Conservation (phyloP, 1,140 invertebrate species). For the Lasioglossum albipes region DNA sequence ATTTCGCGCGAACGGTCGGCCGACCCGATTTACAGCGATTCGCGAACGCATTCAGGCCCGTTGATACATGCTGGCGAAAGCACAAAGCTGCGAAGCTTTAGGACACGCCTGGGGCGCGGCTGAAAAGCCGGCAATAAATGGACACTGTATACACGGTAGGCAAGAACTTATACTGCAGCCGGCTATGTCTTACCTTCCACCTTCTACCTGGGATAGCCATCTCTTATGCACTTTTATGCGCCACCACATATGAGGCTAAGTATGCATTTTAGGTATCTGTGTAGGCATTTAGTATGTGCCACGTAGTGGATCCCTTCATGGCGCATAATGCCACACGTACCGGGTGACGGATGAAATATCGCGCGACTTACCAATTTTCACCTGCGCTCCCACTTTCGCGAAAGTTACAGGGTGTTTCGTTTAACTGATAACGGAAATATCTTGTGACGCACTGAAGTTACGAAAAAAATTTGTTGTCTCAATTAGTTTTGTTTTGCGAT, state of each 20-base stretch:
- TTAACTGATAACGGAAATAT: too few relatives aligned
- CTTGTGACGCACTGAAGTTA: too few relatives aligned
- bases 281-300: slow-evolving; percentile 64
- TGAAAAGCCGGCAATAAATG: slow-evolving; percentile 77
- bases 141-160: slow-evolving; percentile 68
- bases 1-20: slow-evolving; percentile 31
- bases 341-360: slow-evolving; percentile 49
- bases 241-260: slow-evolving; percentile 57
- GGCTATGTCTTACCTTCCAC: slow-evolving; percentile 67
- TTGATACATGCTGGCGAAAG: slow-evolving; percentile 67
- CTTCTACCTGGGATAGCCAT: slow-evolving; percentile 72
- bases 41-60: slow-evolving; percentile 48
- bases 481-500: too few relatives aligned
- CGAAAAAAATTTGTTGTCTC: too few relatives aligned
- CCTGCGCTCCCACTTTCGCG: background rate
- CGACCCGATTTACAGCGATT: slow-evolving; percentile 55
- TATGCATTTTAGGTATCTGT: slow-evolving; percentile 68
- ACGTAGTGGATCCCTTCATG: slow-evolving; percentile 41
- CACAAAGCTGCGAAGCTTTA: slow-evolving; percentile 71
- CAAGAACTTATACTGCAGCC: slow-evolving; percentile 72
- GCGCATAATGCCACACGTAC: slow-evolving; percentile 33
- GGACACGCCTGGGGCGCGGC: slow-evolving; percentile 64
- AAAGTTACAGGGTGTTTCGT: too few relatives aligned
- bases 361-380: background rate
- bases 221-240: slow-evolving; percentile 79